Evolutionary conservation across 2,888 invertebrate species (phyloP), one percentile per base, ranked within the genome.

Genomic region (Dioctria rufipes): DNA sequence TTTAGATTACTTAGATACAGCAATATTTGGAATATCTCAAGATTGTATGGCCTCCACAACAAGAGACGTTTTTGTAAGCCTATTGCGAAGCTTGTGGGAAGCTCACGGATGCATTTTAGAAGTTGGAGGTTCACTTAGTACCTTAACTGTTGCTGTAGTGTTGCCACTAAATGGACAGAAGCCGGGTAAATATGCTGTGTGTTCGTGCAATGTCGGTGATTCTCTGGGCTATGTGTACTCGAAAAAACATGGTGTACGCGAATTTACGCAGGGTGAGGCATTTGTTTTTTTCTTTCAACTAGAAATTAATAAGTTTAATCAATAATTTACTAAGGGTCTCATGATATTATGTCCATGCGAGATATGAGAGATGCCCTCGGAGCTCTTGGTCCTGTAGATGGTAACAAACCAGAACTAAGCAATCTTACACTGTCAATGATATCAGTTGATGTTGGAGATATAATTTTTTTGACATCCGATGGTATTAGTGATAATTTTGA

Each of bases 401-500:
- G 96, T 40, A 90, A 90, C 80, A 95, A 94, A 86, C 96, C 96
- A 0, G 96, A 97, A 89, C 90, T 97, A 65, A 94, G 95, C 86
- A 97, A 97, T 88, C 91, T 97, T 73, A 97, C 96, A 0, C 92
- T 96, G 83, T 94, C 95, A 0, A 92, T 96, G 91, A 96, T 95
- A 1, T 92, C 94, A 81, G 91, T 95, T 6, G 94, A 95, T 84
- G 90, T 91, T 67, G 95, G 94, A 8, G 96, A 97, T 86, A 93
- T 97, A 82, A 94, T 97, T 42, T 94, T 96, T 87, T 91, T 97
- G 13, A 96, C 96, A 0, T 95, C 95, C n/a, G 96, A 97, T 86
- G 96, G 96, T 5, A 92, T 97, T 49, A 95, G 95, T 5, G 96
- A 97, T 87, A 97, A 97, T 88, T 95, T 96, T 85, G 96, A 97